Percentiles rank a stretch among this genome's conserved stretches.
Evolutionary conservation across 2,113 vertebrate species (phyloP).

Genomic region (Anguilla japonica): DNA sequence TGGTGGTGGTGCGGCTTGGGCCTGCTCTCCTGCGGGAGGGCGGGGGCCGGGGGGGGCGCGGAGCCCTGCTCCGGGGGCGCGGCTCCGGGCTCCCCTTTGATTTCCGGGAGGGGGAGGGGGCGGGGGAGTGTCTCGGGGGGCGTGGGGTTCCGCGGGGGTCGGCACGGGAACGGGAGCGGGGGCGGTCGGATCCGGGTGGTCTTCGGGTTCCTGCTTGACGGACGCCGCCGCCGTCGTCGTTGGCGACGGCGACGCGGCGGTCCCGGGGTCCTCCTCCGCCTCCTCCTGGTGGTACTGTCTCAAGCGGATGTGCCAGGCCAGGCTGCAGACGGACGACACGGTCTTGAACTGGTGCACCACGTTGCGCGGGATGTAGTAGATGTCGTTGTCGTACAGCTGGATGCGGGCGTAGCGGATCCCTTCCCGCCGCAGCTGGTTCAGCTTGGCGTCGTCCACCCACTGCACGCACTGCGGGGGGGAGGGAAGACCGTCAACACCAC

Average conservation of each 20-base stretch:
- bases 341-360: constrained; percentile 99
- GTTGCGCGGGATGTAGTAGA: constrained; percentile 97
- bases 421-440: constrained; percentile 96
- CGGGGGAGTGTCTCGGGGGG: constrained; percentile 55
- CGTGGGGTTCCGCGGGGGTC: constrained; percentile 62
- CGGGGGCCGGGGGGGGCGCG: constrained; percentile 15
- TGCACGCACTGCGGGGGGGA: constrained; percentile 83
- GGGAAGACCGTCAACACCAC: not conserved
- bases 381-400: constrained; percentile 91
- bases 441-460: constrained; percentile 97
- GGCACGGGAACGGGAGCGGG: constrained; percentile 42
- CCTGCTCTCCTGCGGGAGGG: constrained; percentile 64
- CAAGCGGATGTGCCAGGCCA: constrained; percentile 94
- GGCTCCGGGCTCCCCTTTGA: constrained; percentile 69
- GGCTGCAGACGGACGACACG: constrained; percentile 92
- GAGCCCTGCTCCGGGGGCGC: constrained; percentile 54
- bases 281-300: constrained; percentile 79
- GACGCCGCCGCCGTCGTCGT: constrained; percentile 35
- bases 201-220: constrained; percentile 58
- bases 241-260: constrained; percentile 33
- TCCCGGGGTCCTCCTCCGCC: constrained; percentile 20
- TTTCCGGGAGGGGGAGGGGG: constrained; percentile 58
- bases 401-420: constrained; percentile 95
- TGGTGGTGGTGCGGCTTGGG: constrained; percentile 60
- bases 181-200: constrained; percentile 31